A percentile compares a stretch with the other conserved stretches of the same genome.
phyloP scores from a whole-genome alignment of 1,140 invertebrate genomes.

The Polyergus mexicanus region DNA sequence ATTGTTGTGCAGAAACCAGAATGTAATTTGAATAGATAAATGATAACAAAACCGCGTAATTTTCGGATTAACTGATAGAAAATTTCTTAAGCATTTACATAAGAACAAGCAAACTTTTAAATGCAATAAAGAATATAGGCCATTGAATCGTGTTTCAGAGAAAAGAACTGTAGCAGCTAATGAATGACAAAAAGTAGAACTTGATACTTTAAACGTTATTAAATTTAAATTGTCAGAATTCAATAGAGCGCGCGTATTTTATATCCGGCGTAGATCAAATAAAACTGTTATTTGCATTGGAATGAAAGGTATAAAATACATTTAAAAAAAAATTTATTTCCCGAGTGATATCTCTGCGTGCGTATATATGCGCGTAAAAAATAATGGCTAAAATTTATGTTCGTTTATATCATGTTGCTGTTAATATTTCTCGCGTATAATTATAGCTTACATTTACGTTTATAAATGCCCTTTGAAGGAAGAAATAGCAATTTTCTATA shows the following conservation, averaged over 20 bases:
- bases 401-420: neutral
- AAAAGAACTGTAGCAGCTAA: conserved; percentile 28
- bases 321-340: neutral
- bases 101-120: conserved; percentile 10
- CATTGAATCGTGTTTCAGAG: neutral
- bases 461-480: neutral
- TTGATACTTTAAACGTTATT: conserved; percentile 18
- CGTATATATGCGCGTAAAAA: neutral
- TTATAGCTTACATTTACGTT: conserved; percentile 1
- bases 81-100: neutral
- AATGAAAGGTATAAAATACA: neutral
- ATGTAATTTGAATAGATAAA: neutral
- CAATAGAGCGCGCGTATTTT: neutral
- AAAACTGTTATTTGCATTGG: neutral
- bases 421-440: neutral
- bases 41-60: neutral
- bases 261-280: neutral
- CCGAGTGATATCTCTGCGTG: neutral
- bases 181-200: conserved; percentile 31
- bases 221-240: conserved; percentile 33
- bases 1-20: neutral
- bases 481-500: neutral
- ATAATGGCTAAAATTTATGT: neutral
- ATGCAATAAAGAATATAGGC: conserved; percentile 5
- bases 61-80: neutral